These are phyloP conservation scores for Coreoperca whiteheadi DNA, from an alignment of 2,113 vertebrate genomes.

Conservation along the genomic window DNA sequence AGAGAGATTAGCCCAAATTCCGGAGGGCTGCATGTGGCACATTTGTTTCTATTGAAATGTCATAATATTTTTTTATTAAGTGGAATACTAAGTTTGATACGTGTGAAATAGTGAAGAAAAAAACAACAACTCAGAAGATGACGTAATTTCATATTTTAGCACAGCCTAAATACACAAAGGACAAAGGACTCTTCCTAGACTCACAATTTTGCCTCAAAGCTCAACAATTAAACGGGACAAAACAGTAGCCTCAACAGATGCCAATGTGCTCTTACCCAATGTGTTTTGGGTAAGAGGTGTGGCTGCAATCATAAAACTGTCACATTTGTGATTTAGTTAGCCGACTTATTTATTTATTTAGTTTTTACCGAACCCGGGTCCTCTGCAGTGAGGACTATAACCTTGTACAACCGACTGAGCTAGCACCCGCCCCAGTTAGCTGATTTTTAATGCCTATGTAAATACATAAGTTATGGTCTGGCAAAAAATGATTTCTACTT, in stretches of 20 bases:
- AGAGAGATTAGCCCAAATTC: constrained; percentile 29
- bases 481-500: neutral
- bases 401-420: no score
- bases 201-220: neutral
- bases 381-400: no score
- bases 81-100: neutral
- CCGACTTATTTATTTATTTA: no score
- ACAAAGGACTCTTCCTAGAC: neutral
- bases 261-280: no score
- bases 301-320: constrained; percentile 5
- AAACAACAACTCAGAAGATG: no score
- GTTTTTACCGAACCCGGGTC: no score
- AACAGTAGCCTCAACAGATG: neutral
- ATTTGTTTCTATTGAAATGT: neutral
- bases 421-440: no score
- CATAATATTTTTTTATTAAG: neutral
- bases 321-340: constrained; percentile 1
- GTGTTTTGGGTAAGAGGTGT: neutral
- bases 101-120: neutral
- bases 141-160: neutral
- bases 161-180: neutral
- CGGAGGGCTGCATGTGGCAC: neutral
- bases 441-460: neutral
- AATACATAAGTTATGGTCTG: neutral
- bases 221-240: neutral